These are phyloP conservation scores for Drosophila rufa DNA, from an alignment of 1,140 invertebrate species.

Conservation along the genomic window DNA sequence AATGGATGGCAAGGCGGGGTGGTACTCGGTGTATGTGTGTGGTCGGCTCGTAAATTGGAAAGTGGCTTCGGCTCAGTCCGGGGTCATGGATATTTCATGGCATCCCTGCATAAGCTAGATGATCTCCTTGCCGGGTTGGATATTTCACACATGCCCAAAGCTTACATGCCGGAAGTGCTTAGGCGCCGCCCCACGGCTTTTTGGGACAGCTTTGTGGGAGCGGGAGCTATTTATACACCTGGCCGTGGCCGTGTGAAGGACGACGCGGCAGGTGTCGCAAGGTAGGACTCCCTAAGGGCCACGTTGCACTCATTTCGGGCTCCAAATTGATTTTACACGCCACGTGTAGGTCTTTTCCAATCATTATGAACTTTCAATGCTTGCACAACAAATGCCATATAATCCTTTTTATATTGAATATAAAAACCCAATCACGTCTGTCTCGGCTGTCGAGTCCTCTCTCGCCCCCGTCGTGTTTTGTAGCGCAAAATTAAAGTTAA, in stretches of 20 bases:
- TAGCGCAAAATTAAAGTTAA: constrained; percentile 72
- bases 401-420: constrained; percentile 84
- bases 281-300: constrained; percentile 25
- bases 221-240: constrained; percentile 41
- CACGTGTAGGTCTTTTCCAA: constrained; percentile 64
- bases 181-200: neutral
- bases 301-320: constrained; percentile 51
- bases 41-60: constrained; percentile 35
- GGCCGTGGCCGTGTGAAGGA: constrained; percentile 21
- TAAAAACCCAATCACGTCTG: constrained; percentile 79
- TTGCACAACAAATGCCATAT: constrained; percentile 65
- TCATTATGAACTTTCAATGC: constrained; percentile 76
- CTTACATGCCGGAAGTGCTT: constrained; percentile 48
- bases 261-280: constrained; percentile 23
- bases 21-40: neutral
- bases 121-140: constrained; percentile 24
- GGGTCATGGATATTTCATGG: constrained; percentile 13
- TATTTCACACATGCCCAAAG: constrained; percentile 27
- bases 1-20: neutral
- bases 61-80: constrained; percentile 7
- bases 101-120: constrained; percentile 25
- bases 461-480: constrained; percentile 39
- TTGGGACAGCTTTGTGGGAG: neutral
- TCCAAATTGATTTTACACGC: constrained; percentile 72
- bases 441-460: constrained; percentile 8